These are phyloP conservation scores for Limenitis camilla DNA, from an alignment of 2,888 invertebrate species.

Conservation along the genomic window DNA sequence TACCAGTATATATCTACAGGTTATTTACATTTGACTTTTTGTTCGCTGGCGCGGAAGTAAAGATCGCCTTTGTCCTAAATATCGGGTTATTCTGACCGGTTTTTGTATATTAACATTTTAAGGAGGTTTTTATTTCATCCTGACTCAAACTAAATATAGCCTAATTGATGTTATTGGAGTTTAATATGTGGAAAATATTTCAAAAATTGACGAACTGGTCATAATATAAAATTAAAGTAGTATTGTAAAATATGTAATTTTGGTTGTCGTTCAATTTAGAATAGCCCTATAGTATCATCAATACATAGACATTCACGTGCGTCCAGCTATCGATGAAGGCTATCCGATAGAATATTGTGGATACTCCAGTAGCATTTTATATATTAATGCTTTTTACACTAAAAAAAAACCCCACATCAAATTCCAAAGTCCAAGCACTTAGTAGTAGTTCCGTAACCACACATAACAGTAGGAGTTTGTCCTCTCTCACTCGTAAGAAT, in stretches of 20 bases:
- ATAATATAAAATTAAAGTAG: too few relatives aligned
- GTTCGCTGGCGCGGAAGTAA: conserved; percentile 62
- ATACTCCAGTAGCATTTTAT: conserved; percentile 22
- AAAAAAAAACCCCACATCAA: too few relatives aligned
- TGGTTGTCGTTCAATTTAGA: conserved; percentile 31
- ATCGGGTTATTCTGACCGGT: conserved; percentile 32
- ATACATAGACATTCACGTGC: conserved; percentile 50
- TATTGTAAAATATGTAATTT: too few relatives aligned
- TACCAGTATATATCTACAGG: conserved; percentile 52
- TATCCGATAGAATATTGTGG: conserved; percentile 47
- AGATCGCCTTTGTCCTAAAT: conserved; percentile 55
- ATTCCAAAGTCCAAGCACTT: too few relatives aligned
- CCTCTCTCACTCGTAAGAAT: too few relatives aligned
- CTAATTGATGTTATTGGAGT: background rate
- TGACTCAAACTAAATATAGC: conserved; percentile 3
- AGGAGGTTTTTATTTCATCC: conserved; percentile 9
- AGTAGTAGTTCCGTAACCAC: too few relatives aligned
- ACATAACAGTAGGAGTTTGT: too few relatives aligned
- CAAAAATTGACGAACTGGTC: too few relatives aligned
- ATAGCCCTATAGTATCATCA: conserved; percentile 41
- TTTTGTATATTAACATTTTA: conserved; percentile 8
- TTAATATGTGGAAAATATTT: too few relatives aligned
- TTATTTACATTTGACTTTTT: conserved; percentile 73
- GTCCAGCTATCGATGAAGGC: conserved; percentile 55
- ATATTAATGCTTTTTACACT: too few relatives aligned